Evolutionary conservation across 2,797 vertebrate genomes (phyloP), one percentile per base, ranked within the genome.

Genomic region (Orestias chungarensis): DNA sequence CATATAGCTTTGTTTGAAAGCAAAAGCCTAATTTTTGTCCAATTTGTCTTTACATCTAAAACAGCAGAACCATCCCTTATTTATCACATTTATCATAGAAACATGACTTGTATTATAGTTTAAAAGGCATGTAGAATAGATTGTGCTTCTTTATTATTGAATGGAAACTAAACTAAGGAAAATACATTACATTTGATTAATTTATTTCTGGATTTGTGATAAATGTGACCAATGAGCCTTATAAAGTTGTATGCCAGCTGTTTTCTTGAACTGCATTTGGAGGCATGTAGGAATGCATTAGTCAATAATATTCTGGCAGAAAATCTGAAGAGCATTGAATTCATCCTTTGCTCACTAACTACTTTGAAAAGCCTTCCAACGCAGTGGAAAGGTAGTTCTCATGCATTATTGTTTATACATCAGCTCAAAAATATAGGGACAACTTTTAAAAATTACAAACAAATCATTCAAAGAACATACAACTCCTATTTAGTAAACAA

Each of bases 191-290:
- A 40, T 62, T 38, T 4, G 4, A 4, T 38, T 38, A 4, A 38
- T 38, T 4, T 38, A 38, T 38, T 50, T 50, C 49, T 50, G 49
- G n/a, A 25, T 12, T 25, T 25, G 27, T 4, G n/a, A 52, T 25
- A 3, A 25, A 3, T 25, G 27, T 25, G n/a, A 6, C 12, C 11
- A 52, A 52, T 9, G 6, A 10, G 55, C 20, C 31, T 35, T 5
- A 40, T 61, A 61, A 11, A 38, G 57, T 25, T n/a, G 23, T 14
- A n/a, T 62, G 35, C 35, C 14, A 27, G 59, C 23, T 42, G 10
- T 42, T 62, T 62, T 40, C 23, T 11, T 40, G n/a, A 62, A 40
- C 35, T n/a, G 59, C 35, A 62, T 40, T 62, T 62, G 59, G 59
- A 62, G 25, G 35, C 11, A 7, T 42, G 6, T 40, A 62, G 23